These are phyloP conservation scores for Neomonachus schauinslandi DNA, from an alignment of 2,113 vertebrate genomes.

Conservation along the genomic window DNA sequence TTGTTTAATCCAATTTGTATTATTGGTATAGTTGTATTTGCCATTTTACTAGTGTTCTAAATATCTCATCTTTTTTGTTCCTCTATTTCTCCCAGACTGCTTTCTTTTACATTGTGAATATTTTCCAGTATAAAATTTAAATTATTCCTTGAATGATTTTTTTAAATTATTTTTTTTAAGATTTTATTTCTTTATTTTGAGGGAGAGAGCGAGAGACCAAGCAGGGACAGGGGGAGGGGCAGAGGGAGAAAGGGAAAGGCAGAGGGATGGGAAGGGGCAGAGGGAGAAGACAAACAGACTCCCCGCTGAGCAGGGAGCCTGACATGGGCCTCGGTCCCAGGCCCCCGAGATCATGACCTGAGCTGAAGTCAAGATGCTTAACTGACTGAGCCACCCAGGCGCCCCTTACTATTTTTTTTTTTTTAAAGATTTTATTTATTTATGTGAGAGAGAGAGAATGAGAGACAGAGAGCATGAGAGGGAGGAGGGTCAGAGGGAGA, in stretches of 20 bases:
- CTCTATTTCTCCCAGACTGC: not conserved
- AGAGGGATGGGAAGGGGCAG: not conserved
- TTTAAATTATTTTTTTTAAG: not conserved
- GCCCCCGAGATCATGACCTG: not conserved
- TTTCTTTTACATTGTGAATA: not conserved
- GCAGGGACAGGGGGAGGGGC: not conserved
- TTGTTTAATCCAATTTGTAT: not conserved
- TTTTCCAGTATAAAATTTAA: not conserved
- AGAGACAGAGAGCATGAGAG: no score
- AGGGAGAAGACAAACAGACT: not conserved
- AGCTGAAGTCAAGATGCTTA: not conserved
- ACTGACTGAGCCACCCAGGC: not conserved
- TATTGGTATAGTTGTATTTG: not conserved
- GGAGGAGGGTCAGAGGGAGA: no score
- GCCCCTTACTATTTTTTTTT: not conserved
- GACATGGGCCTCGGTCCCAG: not conserved
- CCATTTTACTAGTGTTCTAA: constrained; percentile 29
- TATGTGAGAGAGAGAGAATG: no score
- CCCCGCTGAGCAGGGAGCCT: not conserved
- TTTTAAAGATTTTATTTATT: no score
- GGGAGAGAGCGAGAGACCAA: not conserved
- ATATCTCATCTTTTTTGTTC: not conserved
- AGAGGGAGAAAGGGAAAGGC: not conserved
- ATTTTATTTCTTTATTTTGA: not conserved
- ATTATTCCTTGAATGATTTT: not conserved